Evolutionary conservation across 2,888 invertebrate species (phyloP), one percentile per base, ranked within the genome.

Genomic region (Euproctis similis): DNA sequence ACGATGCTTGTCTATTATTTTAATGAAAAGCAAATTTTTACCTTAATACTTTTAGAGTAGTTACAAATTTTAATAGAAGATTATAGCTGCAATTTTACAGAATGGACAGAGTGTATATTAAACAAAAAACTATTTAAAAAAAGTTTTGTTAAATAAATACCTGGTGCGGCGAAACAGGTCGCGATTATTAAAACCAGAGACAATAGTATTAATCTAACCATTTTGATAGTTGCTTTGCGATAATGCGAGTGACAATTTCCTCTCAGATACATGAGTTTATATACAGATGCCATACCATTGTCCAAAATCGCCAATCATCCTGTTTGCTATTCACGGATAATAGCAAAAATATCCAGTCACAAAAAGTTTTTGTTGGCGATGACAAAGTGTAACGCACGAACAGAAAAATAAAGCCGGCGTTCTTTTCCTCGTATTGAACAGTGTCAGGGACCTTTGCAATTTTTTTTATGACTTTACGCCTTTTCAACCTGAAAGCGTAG

Each of bases 161-260:
- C 67, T 40, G 73, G 70, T n/a, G 64, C 66, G 4, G 67, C 69
- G 2, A 56, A 29, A 28, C 59, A 53, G 32, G 46, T 36, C 17
- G 46, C 52, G 20, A 49, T 48, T 2, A 55, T 25, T 24, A 66
- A 26, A 5, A 45, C 37, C 16, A 46, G 2, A 0, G 18, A 39
- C 10, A 63, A 25, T 24, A 50, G 33, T 1, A 53, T 32, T 20
- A 53, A 39, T 34, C 48, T 55, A 28, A 53, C 40, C 67, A 69
- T 70, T 26, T 45, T 58, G 23, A 24, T 28, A 31, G 37, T 30
- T 42, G 36, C 25, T 35, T 21, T 21, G n/a, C n/a, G n/a, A n/a
- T n/a, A n/a, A n/a, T n/a, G n/a, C n/a, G 21, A 23, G 12, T 12
- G 23, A 12, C 23, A 12, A 11, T 4, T 23, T 7, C 12, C 1